These are phyloP conservation scores for Corynorhinus townsendii DNA, from an alignment of 2,113 vertebrate genomes.

Conservation along the genomic window DNA sequence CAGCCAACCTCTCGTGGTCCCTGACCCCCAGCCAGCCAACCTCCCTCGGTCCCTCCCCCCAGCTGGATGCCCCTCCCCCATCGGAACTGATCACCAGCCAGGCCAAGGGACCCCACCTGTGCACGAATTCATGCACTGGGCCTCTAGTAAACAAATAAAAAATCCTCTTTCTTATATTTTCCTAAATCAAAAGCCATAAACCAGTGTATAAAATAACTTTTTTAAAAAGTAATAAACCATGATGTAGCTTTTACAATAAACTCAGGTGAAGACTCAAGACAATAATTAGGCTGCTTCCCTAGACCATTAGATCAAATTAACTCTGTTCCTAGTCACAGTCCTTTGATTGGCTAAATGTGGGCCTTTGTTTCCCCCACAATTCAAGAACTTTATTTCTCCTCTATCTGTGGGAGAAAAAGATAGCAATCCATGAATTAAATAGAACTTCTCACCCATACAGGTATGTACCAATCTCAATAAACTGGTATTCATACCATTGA, in stretches of 20 bases:
- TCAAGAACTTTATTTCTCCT: background rate
- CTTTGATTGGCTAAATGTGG: background rate
- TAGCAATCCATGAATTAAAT: background rate
- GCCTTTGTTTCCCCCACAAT: background rate
- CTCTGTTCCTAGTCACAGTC: background rate
- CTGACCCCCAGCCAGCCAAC: no score
- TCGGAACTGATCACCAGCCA: no score
- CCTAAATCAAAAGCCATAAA: background rate
- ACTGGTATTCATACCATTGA: background rate
- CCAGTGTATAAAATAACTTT: background rate
- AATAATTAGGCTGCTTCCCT: background rate
- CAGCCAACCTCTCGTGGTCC: no score
- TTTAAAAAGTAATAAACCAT: background rate
- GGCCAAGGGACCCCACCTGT: no score
- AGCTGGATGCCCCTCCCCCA: no score
- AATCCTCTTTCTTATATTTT: background rate
- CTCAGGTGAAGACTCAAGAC: background rate
- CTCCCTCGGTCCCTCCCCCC: no score
- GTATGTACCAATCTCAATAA: background rate
- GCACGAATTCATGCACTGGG: no score
- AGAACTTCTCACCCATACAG: background rate
- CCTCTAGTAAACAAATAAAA: conserved; percentile 19
- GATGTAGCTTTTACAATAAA: conserved; percentile 3
- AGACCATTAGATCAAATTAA: background rate
- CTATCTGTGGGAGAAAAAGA: background rate